Evolutionary conservation across 2,113 vertebrate genomes (phyloP), one percentile per base, ranked within the genome.

Genomic region (Scartelaos histophorus): DNA sequence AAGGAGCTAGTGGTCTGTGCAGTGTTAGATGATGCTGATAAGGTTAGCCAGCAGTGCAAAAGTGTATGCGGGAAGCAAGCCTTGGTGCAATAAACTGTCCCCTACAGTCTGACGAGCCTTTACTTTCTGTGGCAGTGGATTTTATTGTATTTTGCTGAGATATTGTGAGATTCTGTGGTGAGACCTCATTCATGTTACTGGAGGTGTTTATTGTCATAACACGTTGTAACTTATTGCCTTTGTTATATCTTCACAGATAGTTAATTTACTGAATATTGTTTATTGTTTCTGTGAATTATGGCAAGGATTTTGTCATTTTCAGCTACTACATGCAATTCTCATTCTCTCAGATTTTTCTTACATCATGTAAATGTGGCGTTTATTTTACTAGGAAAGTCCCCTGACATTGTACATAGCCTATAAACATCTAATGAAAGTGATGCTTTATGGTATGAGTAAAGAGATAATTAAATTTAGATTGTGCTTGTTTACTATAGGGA

Each of bases 21-120:
- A 84, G 79, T 88, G 85, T 88, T 81, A 88, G 74, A 75, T 71
- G 74, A 80, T 69, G 65, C 82, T 83, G 87, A 86, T 86, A 84
- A 81, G 70, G 81, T 80, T 58, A 49, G 78, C 67, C 62, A 49
- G 3, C 70, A 81, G 66, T 79, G 72, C 67, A 75, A 22, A 69
- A 71, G 62, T 71, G 56, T 66, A 53, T 57, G 76, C 57, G 78
- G 75, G 56, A 57, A 47, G 43, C 70, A 53, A 7, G 17, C 19
- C 5, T n/a, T 53, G 49, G 17, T 51, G 5, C 51, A 19, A 53
- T 1, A 53, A n/a, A 53, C 47, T 5, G 7, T 19, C 16, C 47
- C 9, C 51, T 53, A n/a, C 7, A 21, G 19, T 6, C 1, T 49
- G 1, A n/a, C 19, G 51, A 10, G 51, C 51, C 19, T 51, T 54